phyloP scores from a whole-genome alignment of 53 echinoderm and acorn worm species.

The Hippasteria phrygiana region DNA sequence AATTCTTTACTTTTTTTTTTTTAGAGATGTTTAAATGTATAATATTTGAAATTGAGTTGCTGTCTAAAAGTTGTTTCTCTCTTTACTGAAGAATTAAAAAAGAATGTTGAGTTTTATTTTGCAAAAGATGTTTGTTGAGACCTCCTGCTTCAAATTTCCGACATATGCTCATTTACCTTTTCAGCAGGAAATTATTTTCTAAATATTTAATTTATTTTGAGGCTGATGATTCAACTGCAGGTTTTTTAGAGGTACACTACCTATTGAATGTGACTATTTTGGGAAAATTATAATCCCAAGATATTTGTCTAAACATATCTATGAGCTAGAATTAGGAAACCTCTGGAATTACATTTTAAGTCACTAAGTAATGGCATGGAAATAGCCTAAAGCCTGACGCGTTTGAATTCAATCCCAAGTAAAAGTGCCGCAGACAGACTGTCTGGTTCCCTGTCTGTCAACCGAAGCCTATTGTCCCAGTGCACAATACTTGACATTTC shows the following conservation, averaged over 20 bases:
- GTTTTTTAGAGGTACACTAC: no score
- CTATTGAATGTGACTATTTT: no score
- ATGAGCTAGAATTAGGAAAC: not conserved
- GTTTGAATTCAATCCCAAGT: not conserved
- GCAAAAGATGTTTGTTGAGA: not conserved
- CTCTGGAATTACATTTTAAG: not conserved
- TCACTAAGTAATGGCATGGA: not conserved
- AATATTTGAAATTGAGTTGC: no score
- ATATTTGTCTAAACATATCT: no score
- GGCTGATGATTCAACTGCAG: no score
- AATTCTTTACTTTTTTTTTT: no score
- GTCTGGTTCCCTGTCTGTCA: constrained; percentile 16
- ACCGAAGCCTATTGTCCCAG: not conserved
- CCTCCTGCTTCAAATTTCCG: no score
- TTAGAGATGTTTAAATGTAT: not conserved
- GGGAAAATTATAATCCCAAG: no score
- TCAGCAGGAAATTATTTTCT: no score
- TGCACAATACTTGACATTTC: constrained; percentile 19
- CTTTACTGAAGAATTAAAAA: no score
- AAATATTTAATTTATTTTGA: not conserved
- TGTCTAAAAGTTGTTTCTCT: no score
- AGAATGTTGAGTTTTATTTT: not conserved
- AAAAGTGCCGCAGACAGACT: not conserved
- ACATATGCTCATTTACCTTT: no score
- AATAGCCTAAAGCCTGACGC: not conserved